A percentile compares a stretch with the other conserved stretches of the same genome.
These are phyloP conservation scores for Pygmarrhopalites habei DNA, from an alignment of 1,140 invertebrate genomes.

Conservation along the genomic window DNA sequence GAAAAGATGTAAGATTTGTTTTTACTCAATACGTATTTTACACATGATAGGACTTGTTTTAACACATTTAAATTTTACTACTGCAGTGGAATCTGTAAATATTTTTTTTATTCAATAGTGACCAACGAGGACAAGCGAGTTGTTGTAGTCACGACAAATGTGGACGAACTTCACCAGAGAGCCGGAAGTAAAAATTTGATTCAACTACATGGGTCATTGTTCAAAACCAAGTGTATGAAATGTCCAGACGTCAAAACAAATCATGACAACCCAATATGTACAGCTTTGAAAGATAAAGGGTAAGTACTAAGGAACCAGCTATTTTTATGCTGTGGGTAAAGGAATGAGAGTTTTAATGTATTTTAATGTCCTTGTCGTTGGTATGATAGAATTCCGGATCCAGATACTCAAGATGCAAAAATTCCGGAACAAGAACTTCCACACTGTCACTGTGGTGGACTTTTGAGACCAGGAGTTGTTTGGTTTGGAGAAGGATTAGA, in stretches of 20 bases:
- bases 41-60: no score
- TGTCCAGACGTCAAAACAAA: constrained; percentile 65
- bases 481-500: constrained; percentile 85
- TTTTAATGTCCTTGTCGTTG: no score
- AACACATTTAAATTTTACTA: no score
- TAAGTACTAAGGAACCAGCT: no score
- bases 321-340: no score
- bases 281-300: constrained; percentile 56
- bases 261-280: constrained; percentile 73
- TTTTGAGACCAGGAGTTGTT: constrained; percentile 77
- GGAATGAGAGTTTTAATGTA: no score
- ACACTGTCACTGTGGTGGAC: constrained; percentile 63
- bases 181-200: constrained; percentile 74
- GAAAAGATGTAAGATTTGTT: constrained; percentile 51
- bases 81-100: no score
- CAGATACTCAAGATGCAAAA: constrained; percentile 45
- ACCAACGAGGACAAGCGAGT: constrained; percentile 55
- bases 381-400: no score
- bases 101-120: no score
- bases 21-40: no score
- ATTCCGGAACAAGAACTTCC: constrained; percentile 64
- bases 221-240: constrained; percentile 70
- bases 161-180: constrained; percentile 76
- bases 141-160: constrained; percentile 83
- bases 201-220: constrained; percentile 84